phyloP scores from a whole-genome alignment of 2,888 invertebrate genomes.

The Trachelus iudaicus region DNA sequence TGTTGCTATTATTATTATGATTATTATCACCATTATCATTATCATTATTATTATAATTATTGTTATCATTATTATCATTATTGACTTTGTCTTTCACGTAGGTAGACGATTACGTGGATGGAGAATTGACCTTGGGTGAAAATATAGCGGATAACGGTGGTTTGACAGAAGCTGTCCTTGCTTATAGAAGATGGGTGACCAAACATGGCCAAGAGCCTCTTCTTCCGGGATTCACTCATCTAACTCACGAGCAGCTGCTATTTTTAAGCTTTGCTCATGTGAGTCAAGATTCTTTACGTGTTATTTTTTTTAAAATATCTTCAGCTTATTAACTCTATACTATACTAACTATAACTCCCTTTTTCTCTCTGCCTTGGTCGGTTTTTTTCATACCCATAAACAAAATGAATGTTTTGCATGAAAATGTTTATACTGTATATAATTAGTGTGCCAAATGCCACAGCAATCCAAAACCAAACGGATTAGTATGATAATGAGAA shows the following conservation, averaged over 20 bases:
- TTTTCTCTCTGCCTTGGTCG: neutral
- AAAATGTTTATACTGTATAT: neutral
- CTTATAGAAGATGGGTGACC: slow-evolving; percentile 72
- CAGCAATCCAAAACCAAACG: neutral
- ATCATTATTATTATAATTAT: neutral
- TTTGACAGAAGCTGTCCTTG: slow-evolving; percentile 77
- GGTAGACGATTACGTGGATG: slow-evolving; percentile 73
- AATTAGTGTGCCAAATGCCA: neutral
- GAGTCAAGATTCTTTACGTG: slow-evolving; percentile 54
- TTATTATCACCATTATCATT: neutral
- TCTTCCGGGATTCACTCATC: slow-evolving; percentile 80
- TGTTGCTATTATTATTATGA: neutral
- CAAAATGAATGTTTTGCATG: neutral
- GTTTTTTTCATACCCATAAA: neutral
- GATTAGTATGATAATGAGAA: neutral
- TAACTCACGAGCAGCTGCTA: slow-evolving; percentile 79
- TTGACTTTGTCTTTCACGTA: slow-evolving; percentile 18
- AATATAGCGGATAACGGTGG: slow-evolving; percentile 90
- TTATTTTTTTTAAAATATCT: slow-evolving; percentile 50
- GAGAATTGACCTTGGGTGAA: slow-evolving; percentile 80
- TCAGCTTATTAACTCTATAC: neutral
- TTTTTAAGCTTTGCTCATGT: slow-evolving; percentile 86
- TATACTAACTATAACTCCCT: neutral
- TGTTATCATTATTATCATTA: neutral
- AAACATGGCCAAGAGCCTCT: slow-evolving; percentile 72